phyloP scores from a whole-genome alignment of 2,797 vertebrate species.

The Sebastiscus tertius region DNA sequence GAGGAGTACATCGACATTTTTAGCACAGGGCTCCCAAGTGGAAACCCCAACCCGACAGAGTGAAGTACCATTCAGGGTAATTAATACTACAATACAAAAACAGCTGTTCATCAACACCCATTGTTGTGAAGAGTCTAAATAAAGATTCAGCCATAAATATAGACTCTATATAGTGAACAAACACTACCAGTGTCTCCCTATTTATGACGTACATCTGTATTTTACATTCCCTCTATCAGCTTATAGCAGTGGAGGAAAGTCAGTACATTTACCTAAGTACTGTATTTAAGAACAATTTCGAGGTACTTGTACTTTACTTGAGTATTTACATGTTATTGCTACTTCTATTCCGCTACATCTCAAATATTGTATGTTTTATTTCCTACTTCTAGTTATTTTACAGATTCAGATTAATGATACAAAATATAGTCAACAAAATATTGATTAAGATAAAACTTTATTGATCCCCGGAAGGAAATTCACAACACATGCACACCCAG shows the following conservation, averaged over 20 bases:
- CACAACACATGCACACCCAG: too few relatives aligned
- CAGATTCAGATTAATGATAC: too few relatives aligned
- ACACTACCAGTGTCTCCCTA: background rate
- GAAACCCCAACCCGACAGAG: background rate
- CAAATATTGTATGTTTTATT: too few relatives aligned
- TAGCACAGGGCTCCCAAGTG: constrained; percentile 2
- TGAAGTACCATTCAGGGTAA: background rate
- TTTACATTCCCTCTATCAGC: too few relatives aligned
- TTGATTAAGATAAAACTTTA: too few relatives aligned
- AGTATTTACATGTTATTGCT: background rate
- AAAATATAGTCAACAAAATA: too few relatives aligned
- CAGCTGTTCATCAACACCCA: constrained; percentile 9
- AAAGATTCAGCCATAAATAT: background rate
- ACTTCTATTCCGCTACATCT: too few relatives aligned
- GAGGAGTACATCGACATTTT: constrained; percentile 2
- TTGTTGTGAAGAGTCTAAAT: background rate
- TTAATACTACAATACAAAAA: constrained; percentile 10
- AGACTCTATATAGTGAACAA: background rate
- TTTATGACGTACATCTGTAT: too few relatives aligned
- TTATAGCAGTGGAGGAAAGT: too few relatives aligned
- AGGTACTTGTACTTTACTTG: background rate
- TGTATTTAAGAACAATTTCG: background rate
- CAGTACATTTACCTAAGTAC: too few relatives aligned
- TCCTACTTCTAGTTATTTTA: too few relatives aligned
- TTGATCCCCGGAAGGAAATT: too few relatives aligned